Base-by-base conservation (phyloP, 1,140 invertebrate species). In the Leptinotarsa defecta region DNA sequence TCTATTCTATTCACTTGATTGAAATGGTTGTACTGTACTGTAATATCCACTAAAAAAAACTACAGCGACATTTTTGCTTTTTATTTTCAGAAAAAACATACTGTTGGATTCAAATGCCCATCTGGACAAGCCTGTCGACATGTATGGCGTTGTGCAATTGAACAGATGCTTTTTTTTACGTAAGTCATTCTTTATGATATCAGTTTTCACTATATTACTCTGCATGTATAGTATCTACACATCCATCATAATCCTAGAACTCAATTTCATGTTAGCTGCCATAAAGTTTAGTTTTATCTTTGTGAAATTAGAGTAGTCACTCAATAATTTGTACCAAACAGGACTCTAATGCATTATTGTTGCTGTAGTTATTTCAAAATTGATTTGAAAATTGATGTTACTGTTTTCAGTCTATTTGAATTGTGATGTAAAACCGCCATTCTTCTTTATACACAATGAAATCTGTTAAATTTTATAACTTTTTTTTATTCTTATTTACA, bases 81-180 rank as follows among this genome's bases (percentile, higher is more conserved):
- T 83, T 83, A 79, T 85, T 91, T 91, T 79, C 87, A 98, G 96
- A 98, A 97, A 90, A 98, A 98, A 85, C 95, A 97, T 85, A 96
- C 96, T 57, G 93, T 98, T 74, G 96, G 96, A 13, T 98, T 97
- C 87, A 98, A 98, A 86, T 98, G 96, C 88, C 92, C 93, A 52
- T 94, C 94, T 76, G 92, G 94, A 20, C 91, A 94, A 48, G 93
- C 96, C 71, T 98, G 96, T 85, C 92, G 96, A 81, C 95, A 98
- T 87, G 91, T 98, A 49, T 99, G 96, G 96, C 91, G 94, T 86
- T 97, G 95, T 89, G 96, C 96, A 63, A 95, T 98, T 73, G 97
- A 98, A 86, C 96, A 98, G 87, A 96, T 97, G 91, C 88, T 98
- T 75, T 99, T 98, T 89, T 99, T 98, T 86, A 98, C 96, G 96